These are phyloP conservation scores for Lepus oiostolus DNA, from an alignment of 2,797 vertebrate species.

Conservation along the genomic window DNA sequence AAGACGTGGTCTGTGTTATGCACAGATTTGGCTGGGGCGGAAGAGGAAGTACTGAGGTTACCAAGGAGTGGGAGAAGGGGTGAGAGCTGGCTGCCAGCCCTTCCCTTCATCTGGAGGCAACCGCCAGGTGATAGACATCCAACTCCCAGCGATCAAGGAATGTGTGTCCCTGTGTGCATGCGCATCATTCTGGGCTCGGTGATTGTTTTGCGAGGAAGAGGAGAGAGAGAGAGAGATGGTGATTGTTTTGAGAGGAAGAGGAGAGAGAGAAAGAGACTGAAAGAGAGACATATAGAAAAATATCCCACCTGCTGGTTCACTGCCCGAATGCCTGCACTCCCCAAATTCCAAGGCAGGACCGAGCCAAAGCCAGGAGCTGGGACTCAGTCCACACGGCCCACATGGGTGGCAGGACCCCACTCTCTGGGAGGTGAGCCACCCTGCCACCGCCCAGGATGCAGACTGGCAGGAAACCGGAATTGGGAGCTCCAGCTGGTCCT, in stretches of 20 bases:
- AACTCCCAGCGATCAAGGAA: background rate
- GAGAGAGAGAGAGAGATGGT: too few species aligned
- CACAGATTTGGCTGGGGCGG: constrained; percentile 92
- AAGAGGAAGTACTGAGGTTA: constrained; percentile 90
- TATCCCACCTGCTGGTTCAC: background rate
- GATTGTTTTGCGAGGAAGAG: too few species aligned
- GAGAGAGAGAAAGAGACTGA: too few species aligned
- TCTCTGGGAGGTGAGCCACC: too few species aligned
- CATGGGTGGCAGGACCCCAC: too few species aligned
- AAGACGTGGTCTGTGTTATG: constrained; percentile 90
- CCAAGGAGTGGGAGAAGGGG: constrained; percentile 74
- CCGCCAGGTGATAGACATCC: background rate
- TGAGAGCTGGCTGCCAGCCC: constrained; percentile 80
- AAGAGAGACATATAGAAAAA: too few species aligned
- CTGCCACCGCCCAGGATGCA: too few species aligned
- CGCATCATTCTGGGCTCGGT: background rate
- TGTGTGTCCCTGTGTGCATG: background rate
- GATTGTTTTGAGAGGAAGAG: too few species aligned
- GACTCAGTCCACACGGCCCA: too few species aligned
- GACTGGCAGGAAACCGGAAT: too few species aligned
- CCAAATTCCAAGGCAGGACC: background rate
- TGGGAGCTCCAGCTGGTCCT: too few species aligned
- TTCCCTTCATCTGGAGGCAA: constrained; percentile 66
- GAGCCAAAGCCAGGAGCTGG: too few species aligned
- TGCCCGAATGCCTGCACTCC: background rate